These are phyloP conservation scores for Heteromurus nitidus DNA, from an alignment of 2,888 invertebrate genomes.

Conservation along the genomic window DNA sequence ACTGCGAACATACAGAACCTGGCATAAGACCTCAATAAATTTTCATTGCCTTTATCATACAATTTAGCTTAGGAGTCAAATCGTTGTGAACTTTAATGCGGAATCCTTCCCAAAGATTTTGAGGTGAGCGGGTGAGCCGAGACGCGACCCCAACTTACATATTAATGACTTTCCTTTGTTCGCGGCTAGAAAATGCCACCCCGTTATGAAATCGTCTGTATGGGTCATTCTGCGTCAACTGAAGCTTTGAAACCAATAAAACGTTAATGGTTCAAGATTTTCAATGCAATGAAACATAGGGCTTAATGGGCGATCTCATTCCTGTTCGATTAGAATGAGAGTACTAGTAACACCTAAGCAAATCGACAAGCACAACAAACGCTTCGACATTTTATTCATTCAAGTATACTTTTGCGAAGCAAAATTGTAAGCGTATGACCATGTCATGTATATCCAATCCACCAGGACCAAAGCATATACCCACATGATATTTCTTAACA, in stretches of 20 bases:
- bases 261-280: slow-evolving; percentile 4
- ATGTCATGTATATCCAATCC: too few species aligned
- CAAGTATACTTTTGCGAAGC: too few species aligned
- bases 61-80: not conserved
- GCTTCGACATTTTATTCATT: too few species aligned
- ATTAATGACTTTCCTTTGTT: too few species aligned
- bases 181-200: too few species aligned
- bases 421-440: not conserved
- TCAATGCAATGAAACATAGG: too few species aligned
- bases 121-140: too few species aligned
- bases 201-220: not conserved
- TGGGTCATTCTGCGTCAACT: not conserved
- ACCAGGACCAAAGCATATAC: too few species aligned
- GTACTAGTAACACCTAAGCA: not conserved
- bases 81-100: too few species aligned
- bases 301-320: not conserved
- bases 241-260: not conserved
- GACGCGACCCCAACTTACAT: too few species aligned
- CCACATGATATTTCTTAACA: too few species aligned
- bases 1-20: not conserved
- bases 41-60: not conserved
- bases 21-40: not conserved
- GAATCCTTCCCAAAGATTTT: too few species aligned
- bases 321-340: not conserved
- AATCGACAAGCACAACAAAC: not conserved